Percentiles rank a stretch among this genome's conserved stretches.
phyloP scores from a whole-genome alignment of 1,140 invertebrate genomes.

The Nixonia krombeini region DNA sequence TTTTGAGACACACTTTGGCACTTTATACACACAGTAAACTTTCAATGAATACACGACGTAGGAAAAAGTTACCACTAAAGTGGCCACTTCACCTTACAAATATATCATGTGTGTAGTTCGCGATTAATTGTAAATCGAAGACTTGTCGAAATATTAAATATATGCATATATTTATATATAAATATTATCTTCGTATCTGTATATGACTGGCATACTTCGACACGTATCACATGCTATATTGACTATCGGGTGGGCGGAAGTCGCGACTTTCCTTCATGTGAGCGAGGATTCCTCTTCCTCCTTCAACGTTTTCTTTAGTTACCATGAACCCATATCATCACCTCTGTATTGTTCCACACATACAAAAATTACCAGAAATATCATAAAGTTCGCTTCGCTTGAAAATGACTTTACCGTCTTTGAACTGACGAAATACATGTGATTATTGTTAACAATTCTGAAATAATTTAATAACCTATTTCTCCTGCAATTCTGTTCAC shows the following conservation, averaged over 20 bases:
- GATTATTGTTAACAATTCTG: too few relatives aligned
- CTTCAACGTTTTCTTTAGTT: constrained; percentile 5
- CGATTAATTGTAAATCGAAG: constrained; percentile 50
- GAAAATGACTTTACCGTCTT: too few relatives aligned
- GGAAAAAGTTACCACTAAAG: not conserved
- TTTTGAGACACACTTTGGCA: constrained; percentile 53
- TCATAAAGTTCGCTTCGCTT: too few relatives aligned
- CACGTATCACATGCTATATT: constrained; percentile 73
- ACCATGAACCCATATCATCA: not conserved
- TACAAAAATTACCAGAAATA: too few relatives aligned
- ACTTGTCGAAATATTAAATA: constrained; percentile 53
- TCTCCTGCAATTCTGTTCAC: too few relatives aligned
- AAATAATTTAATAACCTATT: too few relatives aligned
- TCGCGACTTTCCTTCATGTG: constrained; percentile 51
- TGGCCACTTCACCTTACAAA: not conserved
- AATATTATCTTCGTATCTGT: constrained; percentile 59
- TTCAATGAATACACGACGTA: constrained; percentile 48
- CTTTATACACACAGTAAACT: constrained; percentile 54
- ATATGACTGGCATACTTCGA: constrained; percentile 66
- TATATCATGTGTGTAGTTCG: constrained; percentile 13
- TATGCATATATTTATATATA: constrained; percentile 61
- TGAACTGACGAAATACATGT: too few relatives aligned
- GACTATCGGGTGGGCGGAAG: constrained; percentile 68
- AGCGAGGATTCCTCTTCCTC: constrained; percentile 20
- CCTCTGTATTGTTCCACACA: too few relatives aligned